phyloP scores from a whole-genome alignment of 2,113 vertebrate genomes.

The Danionella cerebrum region DNA sequence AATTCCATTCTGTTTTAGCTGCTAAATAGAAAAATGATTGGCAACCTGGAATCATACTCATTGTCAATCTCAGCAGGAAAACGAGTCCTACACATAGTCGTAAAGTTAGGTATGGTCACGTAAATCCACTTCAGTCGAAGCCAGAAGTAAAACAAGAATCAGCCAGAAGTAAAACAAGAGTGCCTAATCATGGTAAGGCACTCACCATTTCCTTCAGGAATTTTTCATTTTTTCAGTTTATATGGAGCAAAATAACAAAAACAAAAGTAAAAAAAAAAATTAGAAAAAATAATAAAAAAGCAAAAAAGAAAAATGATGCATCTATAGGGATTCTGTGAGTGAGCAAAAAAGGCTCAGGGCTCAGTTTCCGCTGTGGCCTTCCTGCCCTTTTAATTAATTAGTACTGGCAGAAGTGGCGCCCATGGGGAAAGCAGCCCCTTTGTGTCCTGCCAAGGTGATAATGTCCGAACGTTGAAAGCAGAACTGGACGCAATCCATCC shows the following conservation, averaged over 20 bases:
- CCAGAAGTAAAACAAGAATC: too few species aligned
- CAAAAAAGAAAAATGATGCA: slow-evolving; percentile 52
- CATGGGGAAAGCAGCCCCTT: slow-evolving; percentile 57
- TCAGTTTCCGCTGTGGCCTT: slow-evolving; percentile 62
- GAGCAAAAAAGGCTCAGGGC: slow-evolving; percentile 66
- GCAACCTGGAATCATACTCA: too few species aligned
- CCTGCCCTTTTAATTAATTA: slow-evolving; percentile 77
- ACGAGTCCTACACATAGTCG: too few species aligned
- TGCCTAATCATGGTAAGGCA: too few species aligned
- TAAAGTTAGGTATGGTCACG: too few species aligned
- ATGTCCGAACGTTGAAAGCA: slow-evolving; percentile 66
- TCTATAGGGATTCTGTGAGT: slow-evolving; percentile 58
- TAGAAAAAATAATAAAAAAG: neutral
- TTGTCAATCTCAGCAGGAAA: too few species aligned
- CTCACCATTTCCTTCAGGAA: too few species aligned
- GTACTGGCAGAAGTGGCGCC: slow-evolving; percentile 61
- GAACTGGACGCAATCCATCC: slow-evolving; percentile 21
- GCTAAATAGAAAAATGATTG: too few species aligned
- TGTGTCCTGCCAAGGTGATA: slow-evolving; percentile 70
- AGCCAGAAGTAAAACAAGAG: too few species aligned
- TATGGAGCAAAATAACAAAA: neutral
- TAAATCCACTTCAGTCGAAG: too few species aligned
- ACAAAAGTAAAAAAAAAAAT: neutral
- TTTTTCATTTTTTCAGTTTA: too few species aligned
- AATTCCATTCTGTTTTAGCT: too few species aligned